Percentiles rank a stretch among this genome's conserved stretches.
Evolutionary conservation across 2,888 invertebrate genomes (phyloP).

Genomic region (Ochropleura plecta): DNA sequence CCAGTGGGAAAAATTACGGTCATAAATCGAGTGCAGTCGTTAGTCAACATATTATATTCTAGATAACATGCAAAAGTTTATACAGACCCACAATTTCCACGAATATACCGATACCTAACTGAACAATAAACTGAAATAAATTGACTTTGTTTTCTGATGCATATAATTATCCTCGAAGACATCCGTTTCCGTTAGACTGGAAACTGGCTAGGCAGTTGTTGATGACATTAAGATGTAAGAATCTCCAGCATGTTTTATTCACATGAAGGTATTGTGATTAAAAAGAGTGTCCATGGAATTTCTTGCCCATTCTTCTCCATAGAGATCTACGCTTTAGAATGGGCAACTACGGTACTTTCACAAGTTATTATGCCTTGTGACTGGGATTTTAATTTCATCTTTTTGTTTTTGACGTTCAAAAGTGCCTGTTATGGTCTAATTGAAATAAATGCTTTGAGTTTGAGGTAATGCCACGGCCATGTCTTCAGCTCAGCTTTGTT

Average conservation of each 20-base stretch:
- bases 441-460: too few species aligned
- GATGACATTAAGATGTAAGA: background rate
- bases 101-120: background rate
- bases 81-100: background rate
- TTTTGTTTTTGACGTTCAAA: too few species aligned
- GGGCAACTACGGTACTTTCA: too few species aligned
- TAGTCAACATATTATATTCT: background rate
- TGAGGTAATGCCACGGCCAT: conserved; percentile 5
- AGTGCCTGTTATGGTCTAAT: too few species aligned
- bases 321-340: too few species aligned
- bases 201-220: too few species aligned
- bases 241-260: conserved; percentile 38
- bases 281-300: too few species aligned
- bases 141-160: background rate
- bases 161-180: background rate
- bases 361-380: too few species aligned
- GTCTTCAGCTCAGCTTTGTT: conserved; percentile 34
- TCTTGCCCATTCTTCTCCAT: too few species aligned
- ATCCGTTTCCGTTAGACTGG: too few species aligned
- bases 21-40: background rate
- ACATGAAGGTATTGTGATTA: conserved; percentile 37
- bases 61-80: background rate
- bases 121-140: background rate
- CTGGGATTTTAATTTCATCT: too few species aligned
- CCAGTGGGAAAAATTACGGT: background rate